These are phyloP conservation scores for Opisthocomus hoazin DNA, from an alignment of 2,113 vertebrate species.

Conservation along the genomic window DNA sequence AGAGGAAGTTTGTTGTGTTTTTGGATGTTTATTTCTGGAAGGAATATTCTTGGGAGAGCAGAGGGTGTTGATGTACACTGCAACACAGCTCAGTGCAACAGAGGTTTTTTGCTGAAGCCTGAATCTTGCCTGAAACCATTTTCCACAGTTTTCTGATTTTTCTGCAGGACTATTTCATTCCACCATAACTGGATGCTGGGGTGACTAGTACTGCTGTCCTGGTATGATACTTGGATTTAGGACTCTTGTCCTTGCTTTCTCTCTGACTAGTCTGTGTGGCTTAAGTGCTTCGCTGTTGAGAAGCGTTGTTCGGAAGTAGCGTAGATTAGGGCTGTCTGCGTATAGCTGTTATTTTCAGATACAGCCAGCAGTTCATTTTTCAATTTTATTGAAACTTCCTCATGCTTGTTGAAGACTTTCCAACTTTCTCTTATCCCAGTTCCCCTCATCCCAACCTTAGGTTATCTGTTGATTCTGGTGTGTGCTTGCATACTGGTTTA, in stretches of 20 bases:
- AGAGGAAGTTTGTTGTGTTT: background rate
- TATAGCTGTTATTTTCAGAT: background rate
- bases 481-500: background rate
- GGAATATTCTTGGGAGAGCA: background rate
- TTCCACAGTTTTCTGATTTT: conserved; percentile 38
- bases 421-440: background rate
- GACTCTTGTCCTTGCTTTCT: background rate
- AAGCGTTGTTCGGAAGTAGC: background rate
- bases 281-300: background rate
- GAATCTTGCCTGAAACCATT: conserved; percentile 38
- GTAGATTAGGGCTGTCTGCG: background rate
- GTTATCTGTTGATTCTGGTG: background rate
- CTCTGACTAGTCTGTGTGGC: background rate
- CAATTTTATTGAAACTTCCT: background rate
- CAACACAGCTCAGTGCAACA: background rate
- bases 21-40: background rate
- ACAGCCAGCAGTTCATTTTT: background rate
- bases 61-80: background rate
- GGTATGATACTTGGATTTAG: fast-evolving
- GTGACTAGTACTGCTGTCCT: background rate
- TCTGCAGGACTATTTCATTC: background rate
- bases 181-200: background rate
- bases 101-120: background rate
- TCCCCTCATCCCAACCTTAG: background rate
- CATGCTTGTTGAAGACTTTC: background rate